Conservation (phyloP, 2,797 vertebrate species). For the Rhadinocentrus ornatus region DNA sequence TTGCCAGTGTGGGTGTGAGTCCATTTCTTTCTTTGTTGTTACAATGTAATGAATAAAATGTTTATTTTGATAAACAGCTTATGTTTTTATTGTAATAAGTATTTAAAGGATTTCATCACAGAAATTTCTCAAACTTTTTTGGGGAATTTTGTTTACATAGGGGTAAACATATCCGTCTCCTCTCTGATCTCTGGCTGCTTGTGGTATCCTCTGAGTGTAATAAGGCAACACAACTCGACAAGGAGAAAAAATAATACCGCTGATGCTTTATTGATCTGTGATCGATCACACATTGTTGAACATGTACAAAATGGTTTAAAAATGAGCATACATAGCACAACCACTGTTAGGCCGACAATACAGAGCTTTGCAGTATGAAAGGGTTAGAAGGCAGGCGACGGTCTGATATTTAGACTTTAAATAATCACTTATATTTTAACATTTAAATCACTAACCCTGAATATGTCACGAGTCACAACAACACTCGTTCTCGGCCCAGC, state of each 20-base stretch:
- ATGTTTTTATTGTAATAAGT: slow-evolving; percentile 2
- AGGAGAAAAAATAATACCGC: slow-evolving; percentile 86
- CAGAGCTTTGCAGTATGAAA: slow-evolving; percentile 81
- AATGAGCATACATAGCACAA: slow-evolving; percentile 84
- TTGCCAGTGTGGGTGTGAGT: slow-evolving; percentile 36
- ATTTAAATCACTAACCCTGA: slow-evolving; percentile 77
- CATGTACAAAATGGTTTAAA: slow-evolving; percentile 89
- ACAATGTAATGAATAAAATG: slow-evolving; percentile 73
- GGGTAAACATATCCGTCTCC: neutral
- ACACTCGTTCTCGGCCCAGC: slow-evolving; percentile 63
- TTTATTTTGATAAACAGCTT: slow-evolving; percentile 71
- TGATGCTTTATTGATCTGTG: slow-evolving; percentile 88
- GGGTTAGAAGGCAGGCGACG: slow-evolving; percentile 82
- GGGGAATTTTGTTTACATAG: neutral
- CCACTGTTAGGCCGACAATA: slow-evolving; percentile 83
- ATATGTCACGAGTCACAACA: slow-evolving; percentile 75
- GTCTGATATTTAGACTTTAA: slow-evolving; percentile 77
- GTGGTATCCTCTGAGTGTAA: slow-evolving; percentile 47
- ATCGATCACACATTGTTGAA: slow-evolving; percentile 84
- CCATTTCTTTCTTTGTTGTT: slow-evolving; percentile 33
- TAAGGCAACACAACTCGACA: slow-evolving; percentile 80
- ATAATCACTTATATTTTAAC: slow-evolving; percentile 68
- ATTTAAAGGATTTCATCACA: no score
- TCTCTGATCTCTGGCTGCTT: neutral
- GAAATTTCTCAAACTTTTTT: no score